A percentile compares a stretch with the other conserved stretches of the same genome.
Conservation (phyloP, 2,797 vertebrate genomes). For the Dendrocincla fuliginosa region DNA sequence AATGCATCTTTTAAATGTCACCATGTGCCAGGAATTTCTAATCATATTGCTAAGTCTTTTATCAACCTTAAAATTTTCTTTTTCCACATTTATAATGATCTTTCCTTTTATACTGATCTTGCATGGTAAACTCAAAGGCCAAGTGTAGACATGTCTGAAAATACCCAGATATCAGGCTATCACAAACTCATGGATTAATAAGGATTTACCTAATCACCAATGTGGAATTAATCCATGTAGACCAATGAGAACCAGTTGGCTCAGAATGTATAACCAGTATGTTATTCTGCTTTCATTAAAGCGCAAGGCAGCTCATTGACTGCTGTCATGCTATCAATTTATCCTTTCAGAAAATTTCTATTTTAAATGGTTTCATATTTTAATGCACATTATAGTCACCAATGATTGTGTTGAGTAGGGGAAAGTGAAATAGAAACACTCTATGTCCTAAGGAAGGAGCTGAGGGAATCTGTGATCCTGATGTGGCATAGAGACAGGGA, state of each 20-base stretch:
- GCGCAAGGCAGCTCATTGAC: background rate
- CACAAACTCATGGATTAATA: background rate
- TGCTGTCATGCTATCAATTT: background rate
- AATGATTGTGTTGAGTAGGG: background rate
- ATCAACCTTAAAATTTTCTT: background rate
- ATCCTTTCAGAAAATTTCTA: background rate
- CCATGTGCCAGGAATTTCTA: conserved; percentile 10
- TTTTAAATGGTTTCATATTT: background rate
- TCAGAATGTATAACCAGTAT: background rate
- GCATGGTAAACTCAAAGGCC: background rate
- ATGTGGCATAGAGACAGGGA: background rate
- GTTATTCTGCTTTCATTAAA: background rate
- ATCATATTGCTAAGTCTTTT: background rate
- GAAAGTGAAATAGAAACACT: background rate
- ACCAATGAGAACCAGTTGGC: background rate
- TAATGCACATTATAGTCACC: background rate
- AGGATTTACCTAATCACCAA: background rate
- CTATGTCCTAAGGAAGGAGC: background rate
- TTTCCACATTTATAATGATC: no score
- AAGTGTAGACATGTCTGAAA: background rate
- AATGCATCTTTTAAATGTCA: conserved; percentile 22
- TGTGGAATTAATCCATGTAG: background rate
- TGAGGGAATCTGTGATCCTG: background rate
- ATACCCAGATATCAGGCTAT: background rate
- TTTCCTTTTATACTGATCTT: background rate